These are phyloP conservation scores for Megaceryle alcyon DNA, from an alignment of 2,797 vertebrate genomes.

Conservation along the genomic window DNA sequence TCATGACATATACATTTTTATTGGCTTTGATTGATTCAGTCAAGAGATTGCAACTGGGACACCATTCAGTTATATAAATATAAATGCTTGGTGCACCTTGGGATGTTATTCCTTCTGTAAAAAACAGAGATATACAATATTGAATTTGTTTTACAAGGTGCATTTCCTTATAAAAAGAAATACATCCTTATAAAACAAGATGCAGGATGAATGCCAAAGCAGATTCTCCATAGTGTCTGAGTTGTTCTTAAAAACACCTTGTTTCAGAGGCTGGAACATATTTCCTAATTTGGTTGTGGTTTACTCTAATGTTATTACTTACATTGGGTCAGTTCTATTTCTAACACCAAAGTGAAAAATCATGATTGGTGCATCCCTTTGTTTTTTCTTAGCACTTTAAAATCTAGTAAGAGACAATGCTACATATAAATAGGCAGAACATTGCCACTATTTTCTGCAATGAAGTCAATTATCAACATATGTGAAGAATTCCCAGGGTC, in stretches of 20 bases:
- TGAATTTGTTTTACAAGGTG: neutral
- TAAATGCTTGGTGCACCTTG: neutral
- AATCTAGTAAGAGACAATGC: neutral
- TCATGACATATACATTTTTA: neutral
- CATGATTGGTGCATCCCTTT: neutral
- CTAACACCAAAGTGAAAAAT: neutral
- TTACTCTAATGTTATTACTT: neutral
- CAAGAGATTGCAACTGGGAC: neutral
- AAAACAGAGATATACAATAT: neutral
- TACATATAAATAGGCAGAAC: neutral
- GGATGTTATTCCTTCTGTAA: neutral
- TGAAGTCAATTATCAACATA: neutral
- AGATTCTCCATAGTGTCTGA: neutral
- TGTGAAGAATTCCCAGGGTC: neutral
- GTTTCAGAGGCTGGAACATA: neutral
- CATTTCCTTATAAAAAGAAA: neutral
- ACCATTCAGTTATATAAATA: neutral
- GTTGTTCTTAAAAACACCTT: neutral
- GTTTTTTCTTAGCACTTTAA: neutral
- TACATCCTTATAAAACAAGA: neutral
- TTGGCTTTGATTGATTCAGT: neutral
- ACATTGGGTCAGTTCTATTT: neutral
- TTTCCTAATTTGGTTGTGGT: neutral
- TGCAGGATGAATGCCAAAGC: neutral
- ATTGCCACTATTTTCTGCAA: neutral